phyloP scores from a whole-genome alignment of 1,140 invertebrate genomes.

The Nylanderia fulva region DNA sequence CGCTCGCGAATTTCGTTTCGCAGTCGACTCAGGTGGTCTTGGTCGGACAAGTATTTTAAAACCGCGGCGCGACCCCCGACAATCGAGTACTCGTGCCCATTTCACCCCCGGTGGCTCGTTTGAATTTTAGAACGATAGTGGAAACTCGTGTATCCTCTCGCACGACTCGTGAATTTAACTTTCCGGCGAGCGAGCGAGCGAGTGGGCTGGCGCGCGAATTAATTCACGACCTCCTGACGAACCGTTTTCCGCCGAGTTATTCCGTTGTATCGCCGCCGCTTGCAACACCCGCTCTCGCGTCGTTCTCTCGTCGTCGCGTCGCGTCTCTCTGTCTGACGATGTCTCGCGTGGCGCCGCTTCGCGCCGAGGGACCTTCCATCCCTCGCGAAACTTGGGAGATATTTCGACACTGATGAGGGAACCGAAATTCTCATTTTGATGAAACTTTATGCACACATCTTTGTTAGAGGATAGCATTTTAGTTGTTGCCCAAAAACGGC shows the following conservation, averaged over 20 bases:
- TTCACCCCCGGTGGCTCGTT: conserved; percentile 67
- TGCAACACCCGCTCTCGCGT: too few relatives aligned
- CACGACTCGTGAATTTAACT: conserved; percentile 74
- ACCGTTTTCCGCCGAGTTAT: conserved; percentile 63
- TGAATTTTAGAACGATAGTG: conserved; percentile 78
- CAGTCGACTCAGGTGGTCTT: conserved; percentile 49
- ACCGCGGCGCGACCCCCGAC: conserved; percentile 62
- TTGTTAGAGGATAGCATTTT: too few relatives aligned
- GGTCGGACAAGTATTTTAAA: conserved; percentile 69
- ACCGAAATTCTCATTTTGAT: too few relatives aligned
- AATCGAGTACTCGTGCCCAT: conserved; percentile 63
- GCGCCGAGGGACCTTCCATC: background rate
- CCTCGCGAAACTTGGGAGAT: background rate
- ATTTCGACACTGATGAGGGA: background rate
- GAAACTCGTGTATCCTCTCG: conserved; percentile 75
- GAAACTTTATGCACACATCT: too few relatives aligned
- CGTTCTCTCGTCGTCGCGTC: conserved; percentile 2
- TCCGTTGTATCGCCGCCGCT: background rate
- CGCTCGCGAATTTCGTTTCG: conserved; percentile 55
- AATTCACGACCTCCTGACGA: conserved; percentile 75
- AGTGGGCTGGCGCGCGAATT: conserved; percentile 66
- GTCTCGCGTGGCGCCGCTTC: background rate
- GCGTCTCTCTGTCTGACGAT: background rate
- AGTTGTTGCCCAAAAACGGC: too few relatives aligned
- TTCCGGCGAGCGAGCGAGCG: conserved; percentile 58